These are phyloP conservation scores for Sphaerophoria rueppellii DNA, from an alignment of 2,888 invertebrate genomes.

Conservation along the genomic window DNA sequence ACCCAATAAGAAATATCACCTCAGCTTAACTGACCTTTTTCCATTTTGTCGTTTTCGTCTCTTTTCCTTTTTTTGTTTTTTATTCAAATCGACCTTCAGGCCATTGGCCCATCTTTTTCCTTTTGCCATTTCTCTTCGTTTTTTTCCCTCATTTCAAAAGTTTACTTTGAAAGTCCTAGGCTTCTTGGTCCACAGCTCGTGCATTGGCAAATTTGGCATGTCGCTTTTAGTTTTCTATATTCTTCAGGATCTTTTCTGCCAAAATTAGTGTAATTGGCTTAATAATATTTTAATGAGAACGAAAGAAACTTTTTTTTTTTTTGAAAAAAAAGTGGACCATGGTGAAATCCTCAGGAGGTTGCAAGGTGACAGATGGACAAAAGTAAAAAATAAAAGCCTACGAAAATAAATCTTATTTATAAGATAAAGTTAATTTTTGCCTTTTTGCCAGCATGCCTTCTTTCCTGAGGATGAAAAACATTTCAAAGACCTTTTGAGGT, in stretches of 20 bases:
- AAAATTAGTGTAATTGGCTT: slow-evolving; percentile 71
- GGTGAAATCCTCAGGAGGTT: slow-evolving; percentile 4
- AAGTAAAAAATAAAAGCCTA: slow-evolving; percentile 37
- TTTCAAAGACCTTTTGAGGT: slow-evolving; percentile 9
- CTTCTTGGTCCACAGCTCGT: not conserved
- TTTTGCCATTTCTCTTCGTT: not conserved
- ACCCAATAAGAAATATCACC: slow-evolving; percentile 42
- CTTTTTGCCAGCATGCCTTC: slow-evolving; percentile 5
- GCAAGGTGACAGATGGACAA: slow-evolving; percentile 61
- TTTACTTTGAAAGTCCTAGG: not conserved
- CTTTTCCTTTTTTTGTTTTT: not conserved
- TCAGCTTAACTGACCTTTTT: slow-evolving; percentile 39
- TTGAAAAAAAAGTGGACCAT: slow-evolving; percentile 3
- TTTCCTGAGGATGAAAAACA: slow-evolving; percentile 12
- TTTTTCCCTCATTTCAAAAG: not conserved
- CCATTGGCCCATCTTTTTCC: not conserved
- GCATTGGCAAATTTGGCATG: slow-evolving; percentile 45
- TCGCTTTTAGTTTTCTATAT: slow-evolving; percentile 25
- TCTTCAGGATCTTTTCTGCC: slow-evolving; percentile 30
- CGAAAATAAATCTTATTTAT: slow-evolving; percentile 61
- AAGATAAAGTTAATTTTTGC: slow-evolving; percentile 43
- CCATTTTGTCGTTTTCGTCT: not conserved
- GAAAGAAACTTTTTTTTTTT: slow-evolving; percentile 26
- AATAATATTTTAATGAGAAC: slow-evolving; percentile 72
- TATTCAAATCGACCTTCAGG: not conserved